Base-by-base conservation (phyloP, 2,888 invertebrate genomes). In the Microctonus brassicae region DNA sequence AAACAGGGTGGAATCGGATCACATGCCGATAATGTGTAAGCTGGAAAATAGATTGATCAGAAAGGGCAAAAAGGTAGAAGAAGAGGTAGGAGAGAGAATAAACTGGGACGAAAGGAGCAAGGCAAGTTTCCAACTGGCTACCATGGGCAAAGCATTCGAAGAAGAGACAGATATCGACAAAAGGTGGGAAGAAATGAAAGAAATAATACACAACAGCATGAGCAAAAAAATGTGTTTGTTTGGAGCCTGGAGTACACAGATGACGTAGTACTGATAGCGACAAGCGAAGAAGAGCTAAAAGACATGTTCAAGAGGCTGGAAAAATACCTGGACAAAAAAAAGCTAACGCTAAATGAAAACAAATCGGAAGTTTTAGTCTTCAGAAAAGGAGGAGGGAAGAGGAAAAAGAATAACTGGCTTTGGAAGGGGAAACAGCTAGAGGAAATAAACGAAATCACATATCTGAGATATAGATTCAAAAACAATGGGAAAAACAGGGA, bases 401-500 rank as follows among this genome's bases (percentile, higher is more conserved):
- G 53, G 33, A 58, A 9, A 7, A 63, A 58, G 17, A 11, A 11
- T n/a, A 53, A 65, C 9, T 74, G 72, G 72, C 58, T 2, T 22
- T 76, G 73, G 72, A 62, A 62, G 26, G 62, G 39, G n/a, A 52
- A 58, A 36, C 52, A 36, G 13, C 57, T 78, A 57, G 73, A 76
- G 17, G 66, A 71, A 34, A 71, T 76, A 11, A 76, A 75, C 29
- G 67, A 71, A 29, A 72, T 75, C 10, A 73, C 58, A 33, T 78
- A 75, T 26, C 17, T 77, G 10, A 73, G 75, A 1, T 76, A 72
- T 39, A 33, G n/a, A 7, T 34, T 74, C 17, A 67, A 66, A 36
- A 70, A 13, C 10, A 73, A 62, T 11, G 72, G 66, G 9, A 42
- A 52, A n/a, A 60, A 60, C 24, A 39, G 24, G 11, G 58, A 11